Percentiles rank a stretch among this genome's conserved stretches.
Evolutionary conservation across 2,113 vertebrate genomes (phyloP).

Genomic region (Pardalotus punctatus): DNA sequence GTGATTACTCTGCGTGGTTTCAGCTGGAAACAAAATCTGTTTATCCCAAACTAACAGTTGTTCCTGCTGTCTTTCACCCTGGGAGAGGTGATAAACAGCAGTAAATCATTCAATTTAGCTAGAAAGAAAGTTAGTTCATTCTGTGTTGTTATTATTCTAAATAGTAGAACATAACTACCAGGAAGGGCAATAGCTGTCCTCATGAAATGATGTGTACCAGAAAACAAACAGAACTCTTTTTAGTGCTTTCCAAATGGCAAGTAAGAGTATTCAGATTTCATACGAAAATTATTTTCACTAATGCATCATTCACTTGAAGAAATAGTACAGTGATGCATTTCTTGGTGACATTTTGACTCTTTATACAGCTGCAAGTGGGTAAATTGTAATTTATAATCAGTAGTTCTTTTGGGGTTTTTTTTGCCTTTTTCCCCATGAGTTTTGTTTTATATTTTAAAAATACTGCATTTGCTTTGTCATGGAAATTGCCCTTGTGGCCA

Average conservation of each 20-base stretch:
- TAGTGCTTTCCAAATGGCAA: neutral
- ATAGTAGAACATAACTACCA: neutral
- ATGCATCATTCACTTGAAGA: neutral
- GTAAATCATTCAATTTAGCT: neutral
- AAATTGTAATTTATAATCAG: neutral
- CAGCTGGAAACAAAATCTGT: constrained; percentile 1
- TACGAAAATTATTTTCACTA: neutral
- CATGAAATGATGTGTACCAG: neutral
- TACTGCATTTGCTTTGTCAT: neutral
- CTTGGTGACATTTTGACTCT: neutral
- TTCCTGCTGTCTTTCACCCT: neutral
- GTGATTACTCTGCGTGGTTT: neutral
- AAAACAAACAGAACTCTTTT: neutral
- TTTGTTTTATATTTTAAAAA: neutral
- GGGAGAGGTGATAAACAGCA: neutral
- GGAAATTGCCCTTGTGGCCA: neutral
- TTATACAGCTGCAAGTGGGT: neutral
- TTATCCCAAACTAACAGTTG: neutral
- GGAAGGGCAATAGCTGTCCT: neutral
- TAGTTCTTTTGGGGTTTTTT: neutral
- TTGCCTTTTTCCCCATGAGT: neutral
- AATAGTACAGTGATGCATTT: neutral
- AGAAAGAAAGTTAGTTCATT: neutral
- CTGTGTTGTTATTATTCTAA: neutral
- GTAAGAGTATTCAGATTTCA: neutral